Conservation (phyloP, 2,113 vertebrate genomes). For the Pygoscelis antarcticus region DNA sequence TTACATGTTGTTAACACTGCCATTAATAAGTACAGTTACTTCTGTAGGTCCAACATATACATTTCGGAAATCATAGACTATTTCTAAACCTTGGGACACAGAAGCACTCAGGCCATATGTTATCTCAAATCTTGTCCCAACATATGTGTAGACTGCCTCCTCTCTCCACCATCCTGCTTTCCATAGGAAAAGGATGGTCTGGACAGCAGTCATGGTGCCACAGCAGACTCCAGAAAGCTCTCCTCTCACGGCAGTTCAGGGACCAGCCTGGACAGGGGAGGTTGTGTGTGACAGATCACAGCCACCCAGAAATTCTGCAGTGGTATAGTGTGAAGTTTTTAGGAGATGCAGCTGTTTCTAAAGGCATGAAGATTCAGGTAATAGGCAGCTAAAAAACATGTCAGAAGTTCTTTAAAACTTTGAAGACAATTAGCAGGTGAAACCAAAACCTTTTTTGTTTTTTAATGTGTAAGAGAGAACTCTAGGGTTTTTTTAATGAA, state of each 20-base stretch:
- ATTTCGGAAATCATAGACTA: neutral
- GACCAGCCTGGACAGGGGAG: neutral
- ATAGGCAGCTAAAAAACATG: neutral
- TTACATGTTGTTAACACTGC: neutral
- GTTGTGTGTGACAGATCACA: neutral
- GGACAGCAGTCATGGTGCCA: neutral
- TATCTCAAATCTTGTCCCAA: neutral
- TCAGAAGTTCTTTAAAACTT: neutral
- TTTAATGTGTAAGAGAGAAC: neutral
- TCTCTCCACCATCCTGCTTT: neutral
- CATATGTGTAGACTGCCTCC: neutral
- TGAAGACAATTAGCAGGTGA: neutral
- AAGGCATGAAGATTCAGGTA: neutral
- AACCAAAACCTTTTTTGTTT: neutral
- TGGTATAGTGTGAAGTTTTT: neutral
- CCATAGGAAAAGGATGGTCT: neutral
- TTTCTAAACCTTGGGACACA: neutral
- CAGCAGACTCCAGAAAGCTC: neutral
- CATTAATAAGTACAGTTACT: neutral
- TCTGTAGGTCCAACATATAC: neutral
- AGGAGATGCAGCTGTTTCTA: neutral
- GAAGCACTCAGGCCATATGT: neutral
- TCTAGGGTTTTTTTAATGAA: neutral
- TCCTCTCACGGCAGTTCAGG: neutral
- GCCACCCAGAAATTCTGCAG: neutral